Conservation (phyloP, 2,888 invertebrate species). For the Spisula solida region DNA sequence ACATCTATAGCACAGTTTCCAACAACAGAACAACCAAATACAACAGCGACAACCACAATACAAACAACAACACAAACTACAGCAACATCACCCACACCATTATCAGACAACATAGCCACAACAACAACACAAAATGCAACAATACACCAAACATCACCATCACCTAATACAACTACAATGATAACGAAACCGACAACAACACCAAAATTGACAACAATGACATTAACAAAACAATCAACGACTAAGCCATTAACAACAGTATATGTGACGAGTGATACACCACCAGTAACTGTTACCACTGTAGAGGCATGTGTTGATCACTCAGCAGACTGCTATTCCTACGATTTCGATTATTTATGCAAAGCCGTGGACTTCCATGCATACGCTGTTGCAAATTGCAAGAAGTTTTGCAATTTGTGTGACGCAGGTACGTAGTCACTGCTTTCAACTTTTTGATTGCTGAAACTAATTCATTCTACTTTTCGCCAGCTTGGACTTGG, state of each 20-base stretch:
- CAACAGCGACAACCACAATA: too few species aligned
- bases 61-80: too few species aligned
- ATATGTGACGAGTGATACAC: background rate
- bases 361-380: background rate
- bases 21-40: too few species aligned
- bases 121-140: too few species aligned
- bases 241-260: background rate
- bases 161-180: background rate
- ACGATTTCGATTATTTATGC: background rate
- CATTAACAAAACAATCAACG: background rate
- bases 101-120: too few species aligned
- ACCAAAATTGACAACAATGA: background rate
- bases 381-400: background rate
- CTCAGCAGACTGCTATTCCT: background rate
- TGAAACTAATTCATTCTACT: too few species aligned
- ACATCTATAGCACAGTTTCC: too few species aligned
- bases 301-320: background rate
- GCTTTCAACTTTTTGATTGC: too few species aligned
- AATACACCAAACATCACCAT: background rate
- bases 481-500: too few species aligned
- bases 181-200: background rate
- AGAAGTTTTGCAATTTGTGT: background rate
- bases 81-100: too few species aligned
- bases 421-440: background rate
- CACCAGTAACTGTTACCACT: background rate